Percentiles rank a stretch among this genome's conserved stretches.
These are phyloP conservation scores for Alitta virens DNA, from an alignment of 2,888 invertebrate genomes.

Conservation along the genomic window DNA sequence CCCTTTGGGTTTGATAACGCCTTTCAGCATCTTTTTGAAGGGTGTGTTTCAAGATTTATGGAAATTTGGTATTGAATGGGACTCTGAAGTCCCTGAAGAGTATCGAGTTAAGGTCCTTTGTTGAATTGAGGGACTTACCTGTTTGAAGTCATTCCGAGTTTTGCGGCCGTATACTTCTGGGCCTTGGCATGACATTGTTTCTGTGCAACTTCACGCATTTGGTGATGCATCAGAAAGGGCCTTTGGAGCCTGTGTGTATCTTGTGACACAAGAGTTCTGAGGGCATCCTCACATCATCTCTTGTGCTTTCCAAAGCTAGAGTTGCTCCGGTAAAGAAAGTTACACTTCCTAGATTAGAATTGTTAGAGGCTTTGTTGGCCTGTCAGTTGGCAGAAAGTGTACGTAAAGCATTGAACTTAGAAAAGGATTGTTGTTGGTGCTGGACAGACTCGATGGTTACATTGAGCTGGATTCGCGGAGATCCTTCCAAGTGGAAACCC, in stretches of 20 bases:
- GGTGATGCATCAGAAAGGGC: slow-evolving; percentile 28
- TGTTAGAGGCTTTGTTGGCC: not conserved
- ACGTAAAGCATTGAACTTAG: not conserved
- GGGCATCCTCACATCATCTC: not conserved
- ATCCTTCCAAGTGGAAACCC: too few relatives aligned
- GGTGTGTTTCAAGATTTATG: slow-evolving; percentile 36
- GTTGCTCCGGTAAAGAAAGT: slow-evolving; percentile 1
- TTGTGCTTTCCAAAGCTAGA: not conserved
- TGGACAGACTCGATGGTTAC: not conserved
- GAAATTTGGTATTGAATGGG: slow-evolving; percentile 31
- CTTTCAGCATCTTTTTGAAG: slow-evolving; percentile 26
- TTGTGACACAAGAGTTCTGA: not conserved
- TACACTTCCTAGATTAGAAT: not conserved
- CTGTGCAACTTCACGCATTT: slow-evolving; percentile 24
- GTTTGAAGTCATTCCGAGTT: slow-evolving; percentile 1
- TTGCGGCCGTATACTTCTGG: slow-evolving; percentile 13
- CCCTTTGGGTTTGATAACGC: slow-evolving; percentile 27
- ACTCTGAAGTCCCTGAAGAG: slow-evolving; percentile 27
- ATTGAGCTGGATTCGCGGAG: slow-evolving; percentile 16
- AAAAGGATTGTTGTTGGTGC: not conserved
- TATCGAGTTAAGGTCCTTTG: slow-evolving; percentile 2
- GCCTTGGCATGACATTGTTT: not conserved
- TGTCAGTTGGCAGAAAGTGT: not conserved
- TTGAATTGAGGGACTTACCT: not conserved
- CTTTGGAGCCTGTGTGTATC: slow-evolving; percentile 14